Base-by-base conservation (phyloP, 2,113 vertebrate genomes). In the Trachemys scripta region DNA sequence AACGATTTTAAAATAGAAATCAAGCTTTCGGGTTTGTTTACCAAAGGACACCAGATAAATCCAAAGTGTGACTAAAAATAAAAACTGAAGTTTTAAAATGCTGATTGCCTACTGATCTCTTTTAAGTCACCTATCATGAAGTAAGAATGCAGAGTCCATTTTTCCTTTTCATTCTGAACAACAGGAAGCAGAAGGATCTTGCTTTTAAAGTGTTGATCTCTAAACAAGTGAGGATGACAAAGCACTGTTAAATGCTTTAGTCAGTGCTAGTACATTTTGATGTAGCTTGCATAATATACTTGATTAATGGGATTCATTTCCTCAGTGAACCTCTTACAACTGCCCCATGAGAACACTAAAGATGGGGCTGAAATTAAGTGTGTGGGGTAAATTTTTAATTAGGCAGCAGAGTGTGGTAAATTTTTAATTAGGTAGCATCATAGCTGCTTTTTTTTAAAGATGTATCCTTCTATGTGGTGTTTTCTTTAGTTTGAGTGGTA, bases 371-470 rank as follows among this genome's bases (percentile, higher is more conserved):
- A 93, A 54, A 54, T 96, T 93, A 93, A 92, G n/a, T 96, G 62
- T 72, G 81, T 82, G 42, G 72, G 78, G 51, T 94, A 85, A 92
- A 80, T 96, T 89, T 95, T 98, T 94, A 87, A 91, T 31, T 89
- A 79, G 89, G 13, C 29, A 80, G 8, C 47, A 17, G 69, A 76
- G 82, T 80, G 38, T 76, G 78, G 49, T 94, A 85, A 92, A 80
- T 96, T 88, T 95, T 98, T 94, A 87, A 90, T 31, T 89, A 76
- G 88, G 16, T 27, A 80, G 8, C 51, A 17, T 90, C 27, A 38
- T 13, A 45, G 47, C 93, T 91, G 27, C 56, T 11, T 35, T 31
- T 38, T 59, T 51, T 29, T 90, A 90, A 85, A 86, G 56, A 53
- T 38, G 65, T 20, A 72, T 38, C 19, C 35, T 72, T 38, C 20